A percentile compares a stretch with the other conserved stretches of the same genome.
Evolutionary conservation across 2,888 invertebrate genomes (phyloP).

Genomic region (Creontiades dilutus): DNA sequence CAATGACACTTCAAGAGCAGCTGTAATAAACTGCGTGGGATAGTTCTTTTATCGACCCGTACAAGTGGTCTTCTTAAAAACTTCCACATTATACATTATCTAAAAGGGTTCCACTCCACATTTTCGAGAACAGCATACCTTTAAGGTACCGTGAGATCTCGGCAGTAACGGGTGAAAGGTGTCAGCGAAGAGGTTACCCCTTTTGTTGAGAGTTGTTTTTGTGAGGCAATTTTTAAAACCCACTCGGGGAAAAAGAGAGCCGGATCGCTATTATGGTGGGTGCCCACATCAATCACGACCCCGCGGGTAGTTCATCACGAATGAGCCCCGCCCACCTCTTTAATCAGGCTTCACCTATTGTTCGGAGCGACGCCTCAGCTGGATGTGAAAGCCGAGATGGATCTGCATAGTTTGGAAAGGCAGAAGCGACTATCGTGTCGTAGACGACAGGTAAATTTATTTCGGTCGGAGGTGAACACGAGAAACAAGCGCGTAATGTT

Average conservation of each 20-base stretch:
- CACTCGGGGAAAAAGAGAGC: background rate
- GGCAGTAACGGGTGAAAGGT: background rate
- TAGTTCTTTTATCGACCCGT: no score
- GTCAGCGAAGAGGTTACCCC: background rate
- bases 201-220: background rate
- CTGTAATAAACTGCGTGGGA: no score
- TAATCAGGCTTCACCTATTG: slow-evolving; percentile 16
- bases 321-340: background rate
- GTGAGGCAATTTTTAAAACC: background rate
- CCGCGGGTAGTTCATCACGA: slow-evolving; percentile 13
- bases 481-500: no score
- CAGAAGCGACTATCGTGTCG: background rate
- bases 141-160: background rate
- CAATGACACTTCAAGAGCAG: no score
- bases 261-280: background rate
- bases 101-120: no score
- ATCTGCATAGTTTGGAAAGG: slow-evolving; percentile 1
- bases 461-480: no score
- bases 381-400: background rate
- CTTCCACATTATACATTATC: no score
- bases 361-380: slow-evolving; percentile 18
- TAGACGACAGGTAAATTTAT: background rate
- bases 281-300: slow-evolving; percentile 17
- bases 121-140: no score
- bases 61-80: no score